These are phyloP conservation scores for Calidris pugnax DNA, from an alignment of 2,113 vertebrate species.

Conservation along the genomic window DNA sequence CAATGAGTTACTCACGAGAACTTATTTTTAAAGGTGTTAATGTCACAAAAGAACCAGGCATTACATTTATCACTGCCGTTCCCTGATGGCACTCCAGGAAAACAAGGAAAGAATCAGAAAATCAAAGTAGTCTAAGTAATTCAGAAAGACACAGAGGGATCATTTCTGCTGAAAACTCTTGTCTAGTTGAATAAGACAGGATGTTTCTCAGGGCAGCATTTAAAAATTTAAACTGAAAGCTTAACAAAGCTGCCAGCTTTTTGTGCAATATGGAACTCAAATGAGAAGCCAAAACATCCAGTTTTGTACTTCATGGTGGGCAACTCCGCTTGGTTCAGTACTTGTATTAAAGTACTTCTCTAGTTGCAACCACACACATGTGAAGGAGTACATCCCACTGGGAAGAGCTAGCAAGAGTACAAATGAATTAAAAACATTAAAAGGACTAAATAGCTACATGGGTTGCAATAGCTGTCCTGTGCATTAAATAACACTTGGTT, in stretches of 20 bases:
- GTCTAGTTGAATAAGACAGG: not conserved
- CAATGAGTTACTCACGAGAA: not conserved
- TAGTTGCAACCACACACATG: not conserved
- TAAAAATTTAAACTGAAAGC: not conserved
- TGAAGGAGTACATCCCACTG: not conserved
- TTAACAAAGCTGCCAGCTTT: not conserved
- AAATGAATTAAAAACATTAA: not conserved
- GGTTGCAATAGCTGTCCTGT: not conserved
- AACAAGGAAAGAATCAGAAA: slow-evolving; percentile 1
- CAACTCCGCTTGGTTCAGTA: not conserved
- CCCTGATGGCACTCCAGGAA: not conserved
- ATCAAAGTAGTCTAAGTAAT: not conserved
- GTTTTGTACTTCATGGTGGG: not conserved
- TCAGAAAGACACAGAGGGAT: not conserved
- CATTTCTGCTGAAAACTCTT: not conserved
- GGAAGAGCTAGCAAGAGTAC: not conserved
- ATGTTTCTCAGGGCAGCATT: not conserved
- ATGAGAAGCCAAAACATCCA: not conserved
- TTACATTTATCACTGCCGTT: slow-evolving; percentile 9
- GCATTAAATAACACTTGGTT: not conserved
- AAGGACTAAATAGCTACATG: not conserved
- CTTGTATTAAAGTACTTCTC: not conserved
- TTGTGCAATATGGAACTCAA: not conserved
- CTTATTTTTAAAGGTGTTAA: not conserved
- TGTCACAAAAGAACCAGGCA: not conserved